Evolutionary conservation across 2,888 invertebrate genomes (phyloP).

Genomic region (Acrocera orbiculus): DNA sequence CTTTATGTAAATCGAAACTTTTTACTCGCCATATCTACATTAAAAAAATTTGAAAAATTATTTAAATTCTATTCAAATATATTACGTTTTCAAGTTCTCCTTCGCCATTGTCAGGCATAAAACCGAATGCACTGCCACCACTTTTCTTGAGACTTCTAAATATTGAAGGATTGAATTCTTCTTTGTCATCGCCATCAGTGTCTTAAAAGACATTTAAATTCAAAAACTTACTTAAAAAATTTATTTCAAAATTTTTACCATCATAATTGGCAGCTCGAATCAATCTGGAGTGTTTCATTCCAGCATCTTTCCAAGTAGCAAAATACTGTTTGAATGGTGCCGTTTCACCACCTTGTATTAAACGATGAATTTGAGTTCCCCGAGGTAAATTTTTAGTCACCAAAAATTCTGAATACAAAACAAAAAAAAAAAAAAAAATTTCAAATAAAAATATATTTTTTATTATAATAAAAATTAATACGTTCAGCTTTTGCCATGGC

Average conservation of each 20-base stretch:
- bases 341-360: constrained; percentile 71
- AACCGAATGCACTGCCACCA: constrained; percentile 45
- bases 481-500: constrained; percentile 53
- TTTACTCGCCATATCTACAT: constrained; percentile 28
- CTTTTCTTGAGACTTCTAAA: constrained; percentile 31
- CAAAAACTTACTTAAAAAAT: too few relatives aligned
- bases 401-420: constrained; percentile 31
- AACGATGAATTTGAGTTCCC: constrained; percentile 47
- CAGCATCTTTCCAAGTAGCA: constrained; percentile 52
- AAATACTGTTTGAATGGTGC: constrained; percentile 82
- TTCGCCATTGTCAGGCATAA: constrained; percentile 57
- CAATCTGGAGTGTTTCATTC: constrained; percentile 43
- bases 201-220: too few relatives aligned
- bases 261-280: constrained; percentile 32
- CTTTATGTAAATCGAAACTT: constrained; percentile 33
- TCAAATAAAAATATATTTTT: background rate
- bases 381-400: constrained; percentile 53
- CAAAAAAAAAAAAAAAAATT: constrained; percentile 1
- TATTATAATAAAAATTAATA: constrained; percentile 15
- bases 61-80: too few relatives aligned
- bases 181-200: constrained; percentile 20
- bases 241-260: constrained; percentile 16
- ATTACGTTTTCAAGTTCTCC: constrained; percentile 34
- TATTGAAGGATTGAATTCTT: constrained; percentile 25
- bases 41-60: background rate